Evolutionary conservation across 2,888 invertebrate genomes (phyloP), one percentile per base, ranked within the genome.

Genomic region (Hofmannophila pseudospretella): DNA sequence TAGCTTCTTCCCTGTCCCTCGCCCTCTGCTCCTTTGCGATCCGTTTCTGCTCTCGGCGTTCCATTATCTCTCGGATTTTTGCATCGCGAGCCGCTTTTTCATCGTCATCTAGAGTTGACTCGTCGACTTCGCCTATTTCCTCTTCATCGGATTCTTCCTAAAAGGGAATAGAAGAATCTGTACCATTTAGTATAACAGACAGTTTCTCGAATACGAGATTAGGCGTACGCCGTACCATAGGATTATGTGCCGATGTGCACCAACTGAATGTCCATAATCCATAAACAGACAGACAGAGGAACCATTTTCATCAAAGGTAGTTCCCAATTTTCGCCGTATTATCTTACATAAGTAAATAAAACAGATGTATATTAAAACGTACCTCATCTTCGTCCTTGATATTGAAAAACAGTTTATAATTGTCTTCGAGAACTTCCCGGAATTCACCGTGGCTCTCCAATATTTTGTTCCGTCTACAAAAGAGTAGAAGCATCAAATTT

Each of bases 381-480:
- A 84, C 84, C 64, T 82, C 76, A 41, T 68, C 74, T 20, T 88
- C 87, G 0, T 88, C 82, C 39, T 85, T 64, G 27, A 92, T 82
- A 54, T 94, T 91, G 52, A 93, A 92, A 55, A 92, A 93, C 3
- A 94, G 61, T 38, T 89, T 89, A 49, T 91, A 91, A 70, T 95
- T 94, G 2, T 90, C 82, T 16, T 80, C 77, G 43, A 94, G 76
- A 9, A 92, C 74, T 3, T 80, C 62, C 42, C 86, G 65, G 25
- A 94, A 88, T 39, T 91, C 88, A 3, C 68, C 67, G 16, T 90
- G 89, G 11, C 91, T 89, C 0, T 65, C 64, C 0, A 73, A 38
- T 19, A 89, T 89, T 20, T 68, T 61, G 1, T 63, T 45, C n/a
- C 78, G 71, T 34, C 87, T 86, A 14, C 62, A 61, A 42, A n/a